These are phyloP conservation scores for Heterodera carotae DNA, from an alignment of 1,140 invertebrate species.

Conservation along the genomic window DNA sequence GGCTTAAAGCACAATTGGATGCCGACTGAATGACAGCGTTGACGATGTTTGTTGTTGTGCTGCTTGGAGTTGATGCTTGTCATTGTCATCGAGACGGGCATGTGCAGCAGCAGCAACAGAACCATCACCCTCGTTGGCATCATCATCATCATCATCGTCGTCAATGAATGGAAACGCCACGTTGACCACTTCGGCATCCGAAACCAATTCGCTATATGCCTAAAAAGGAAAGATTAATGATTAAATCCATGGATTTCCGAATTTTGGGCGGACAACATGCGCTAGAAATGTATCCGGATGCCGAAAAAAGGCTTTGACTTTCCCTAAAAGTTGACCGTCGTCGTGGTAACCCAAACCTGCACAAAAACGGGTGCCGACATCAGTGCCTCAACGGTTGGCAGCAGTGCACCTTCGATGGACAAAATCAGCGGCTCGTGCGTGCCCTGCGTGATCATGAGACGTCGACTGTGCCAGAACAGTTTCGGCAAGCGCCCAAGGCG, in stretches of 20 bases:
- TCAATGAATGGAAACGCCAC: constrained; percentile 61
- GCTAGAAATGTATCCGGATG: constrained; percentile 5
- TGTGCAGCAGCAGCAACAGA: constrained; percentile 11
- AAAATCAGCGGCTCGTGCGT: constrained; percentile 82
- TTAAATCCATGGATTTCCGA: constrained; percentile 55
- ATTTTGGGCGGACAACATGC: constrained; percentile 25
- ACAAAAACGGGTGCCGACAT: constrained; percentile 56
- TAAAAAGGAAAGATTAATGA: constrained; percentile 60
- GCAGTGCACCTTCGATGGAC: constrained; percentile 68
- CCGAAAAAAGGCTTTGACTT: too few relatives aligned
- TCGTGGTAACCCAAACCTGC: constrained; percentile 55
- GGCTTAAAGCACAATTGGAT: constrained; percentile 54
- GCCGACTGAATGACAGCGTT: constrained; percentile 44
- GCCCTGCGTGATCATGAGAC: constrained; percentile 81
- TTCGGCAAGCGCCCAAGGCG: constrained; percentile 68
- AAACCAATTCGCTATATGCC: constrained; percentile 55
- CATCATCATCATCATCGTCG: constrained; percentile 23
- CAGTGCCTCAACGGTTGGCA: constrained; percentile 55
- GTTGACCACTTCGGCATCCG: constrained; percentile 58
- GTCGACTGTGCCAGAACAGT: constrained; percentile 68
- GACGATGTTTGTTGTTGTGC: too few relatives aligned
- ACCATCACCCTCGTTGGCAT: constrained; percentile 35
- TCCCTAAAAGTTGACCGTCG: too few relatives aligned
- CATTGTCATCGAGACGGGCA: too few relatives aligned
- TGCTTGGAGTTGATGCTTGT: background rate